phyloP scores from a whole-genome alignment of 2,797 vertebrate species.

The Sparidentex hasta region DNA sequence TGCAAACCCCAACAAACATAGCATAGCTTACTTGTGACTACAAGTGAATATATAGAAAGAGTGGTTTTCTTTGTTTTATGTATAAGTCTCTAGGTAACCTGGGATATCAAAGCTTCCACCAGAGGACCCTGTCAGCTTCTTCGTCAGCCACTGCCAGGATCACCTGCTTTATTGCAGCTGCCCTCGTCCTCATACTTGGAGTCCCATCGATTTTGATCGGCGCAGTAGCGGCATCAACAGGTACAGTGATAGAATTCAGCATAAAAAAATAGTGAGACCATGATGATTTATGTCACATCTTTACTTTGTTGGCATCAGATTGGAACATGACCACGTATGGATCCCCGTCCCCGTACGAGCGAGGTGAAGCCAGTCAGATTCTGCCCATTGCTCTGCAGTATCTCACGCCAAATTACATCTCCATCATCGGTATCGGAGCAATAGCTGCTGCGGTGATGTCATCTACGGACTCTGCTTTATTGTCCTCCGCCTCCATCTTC shows the following conservation, averaged over 20 bases:
- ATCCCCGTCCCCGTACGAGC: constrained; percentile 53
- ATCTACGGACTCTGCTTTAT: constrained; percentile 75
- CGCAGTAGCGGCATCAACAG: constrained; percentile 73
- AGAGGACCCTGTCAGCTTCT: constrained; percentile 70
- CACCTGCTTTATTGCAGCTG: constrained; percentile 67
- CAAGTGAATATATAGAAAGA: not conserved
- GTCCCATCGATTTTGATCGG: constrained; percentile 71
- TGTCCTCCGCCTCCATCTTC: constrained; percentile 75
- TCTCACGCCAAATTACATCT: constrained; percentile 63
- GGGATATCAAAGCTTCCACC: constrained; percentile 74
- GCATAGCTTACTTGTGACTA: not conserved
- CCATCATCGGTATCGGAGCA: constrained; percentile 67
- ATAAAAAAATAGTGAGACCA: not conserved
- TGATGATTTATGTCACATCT: not conserved
- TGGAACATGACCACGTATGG: constrained; percentile 68
- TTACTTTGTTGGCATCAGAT: constrained; percentile 49
- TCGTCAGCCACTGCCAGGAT: constrained; percentile 65
- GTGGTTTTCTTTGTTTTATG: not conserved
- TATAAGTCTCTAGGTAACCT: constrained; percentile 56
- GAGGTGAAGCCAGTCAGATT: constrained; percentile 53
- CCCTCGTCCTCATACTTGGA: constrained; percentile 59
- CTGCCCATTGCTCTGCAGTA: constrained; percentile 63
- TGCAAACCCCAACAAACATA: too few relatives aligned
- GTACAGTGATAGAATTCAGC: constrained; percentile 21
- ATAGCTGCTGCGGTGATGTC: constrained; percentile 77